Percentiles rank a stretch among this genome's conserved stretches.
These are phyloP conservation scores for Diarsia dahlii DNA, from an alignment of 2,888 invertebrate genomes.

Conservation along the genomic window DNA sequence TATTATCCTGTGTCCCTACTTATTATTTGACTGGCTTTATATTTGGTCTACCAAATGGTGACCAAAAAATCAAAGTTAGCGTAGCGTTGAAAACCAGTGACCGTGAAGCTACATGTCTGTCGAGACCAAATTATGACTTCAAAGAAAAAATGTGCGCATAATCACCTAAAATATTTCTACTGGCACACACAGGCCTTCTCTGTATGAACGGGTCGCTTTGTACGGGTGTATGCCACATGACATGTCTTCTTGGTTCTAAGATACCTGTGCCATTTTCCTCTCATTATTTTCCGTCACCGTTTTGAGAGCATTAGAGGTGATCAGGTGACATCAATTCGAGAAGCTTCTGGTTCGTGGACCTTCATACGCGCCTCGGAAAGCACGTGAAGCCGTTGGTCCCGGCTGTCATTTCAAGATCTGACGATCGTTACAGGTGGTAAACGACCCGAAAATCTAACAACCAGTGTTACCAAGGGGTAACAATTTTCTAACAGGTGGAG, in stretches of 20 bases:
- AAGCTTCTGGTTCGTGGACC: no score
- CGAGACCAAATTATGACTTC: not conserved
- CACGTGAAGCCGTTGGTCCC: no score
- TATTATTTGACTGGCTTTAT: not conserved
- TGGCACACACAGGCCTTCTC: not conserved
- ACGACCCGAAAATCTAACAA: no score
- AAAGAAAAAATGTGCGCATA: not conserved
- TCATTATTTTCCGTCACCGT: not conserved
- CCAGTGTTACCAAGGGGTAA: no score
- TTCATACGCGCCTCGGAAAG: no score
- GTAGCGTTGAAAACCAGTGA: conserved; percentile 18
- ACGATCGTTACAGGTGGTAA: no score
- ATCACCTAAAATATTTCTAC: not conserved
- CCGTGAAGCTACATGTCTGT: conserved; percentile 14
- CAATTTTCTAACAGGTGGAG: no score
- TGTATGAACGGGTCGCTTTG: not conserved
- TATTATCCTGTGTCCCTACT: not conserved
- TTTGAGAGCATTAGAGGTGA: not conserved
- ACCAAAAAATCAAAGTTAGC: conserved; percentile 2
- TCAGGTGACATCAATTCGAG: not conserved
- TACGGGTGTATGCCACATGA: not conserved
- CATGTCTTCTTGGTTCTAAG: not conserved
- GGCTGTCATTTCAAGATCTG: no score
- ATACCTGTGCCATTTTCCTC: not conserved
- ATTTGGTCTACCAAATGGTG: not conserved